Evolutionary conservation across 2,888 invertebrate species (phyloP), one percentile per base, ranked within the genome.

Genomic region (Pocota personata): DNA sequence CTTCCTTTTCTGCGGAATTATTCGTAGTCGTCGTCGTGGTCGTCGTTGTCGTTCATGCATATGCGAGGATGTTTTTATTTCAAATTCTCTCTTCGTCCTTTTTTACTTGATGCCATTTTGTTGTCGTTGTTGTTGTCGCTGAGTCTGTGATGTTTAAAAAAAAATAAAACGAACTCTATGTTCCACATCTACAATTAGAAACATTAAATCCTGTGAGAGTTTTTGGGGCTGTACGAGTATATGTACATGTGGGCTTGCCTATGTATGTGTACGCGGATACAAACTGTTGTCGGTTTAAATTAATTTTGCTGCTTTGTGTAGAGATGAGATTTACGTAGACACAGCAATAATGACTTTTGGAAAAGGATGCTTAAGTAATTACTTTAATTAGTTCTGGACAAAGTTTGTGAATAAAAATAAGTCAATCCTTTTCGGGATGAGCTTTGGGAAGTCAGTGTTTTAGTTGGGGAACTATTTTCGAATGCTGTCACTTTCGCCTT

Each of bases 331-430:
- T 60, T 71, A 55, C 50, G 75, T 78, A 76, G 75, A 84, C 58
- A 84, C n/a, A 69, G 62, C 64, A 69, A 73, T 80, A 80, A 84
- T 76, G 71, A 55, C 60, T 64, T 71, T 64, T 71, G 64, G 55
- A 57, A 75, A n/a, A 57, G 87, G 87, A 87, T 84, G 84, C 77
- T 87, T 88, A 87, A 86, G 82, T 87, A 88, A 88, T 88, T 87
- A 87, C 87, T 88, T 87, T 88, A 87, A 88, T 87, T 87, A 87
- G 84, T 88, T 87, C 62, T 76, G 80, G 87, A 77, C 86, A 86
- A 86, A 86, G 86, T 86, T 86, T 66, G 55, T 40, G 55, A 72
- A 86, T 82, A 67, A 72, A 77, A 77, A 67, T 82, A 86, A 82
- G 48, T 76, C 40, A 80, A 76, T 80, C 55, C 32, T 64, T 60